Evolutionary conservation across 2,797 vertebrate genomes (phyloP).

Genomic region (Onychomys arenicola): DNA sequence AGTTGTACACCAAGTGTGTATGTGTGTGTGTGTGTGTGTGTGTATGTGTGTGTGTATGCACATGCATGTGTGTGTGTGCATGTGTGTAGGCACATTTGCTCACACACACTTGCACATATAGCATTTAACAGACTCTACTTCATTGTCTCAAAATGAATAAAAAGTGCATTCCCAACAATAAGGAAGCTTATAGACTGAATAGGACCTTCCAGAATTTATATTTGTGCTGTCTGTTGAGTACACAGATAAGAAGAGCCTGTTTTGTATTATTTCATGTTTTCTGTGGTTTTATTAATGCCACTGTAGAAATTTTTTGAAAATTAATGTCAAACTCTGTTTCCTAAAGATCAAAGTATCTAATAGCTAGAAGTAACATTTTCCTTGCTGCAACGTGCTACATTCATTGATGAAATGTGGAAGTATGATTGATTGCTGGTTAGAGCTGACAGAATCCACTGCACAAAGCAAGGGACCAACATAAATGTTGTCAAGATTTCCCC

Average conservation of each 20-base stretch:
- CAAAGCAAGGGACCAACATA: not conserved
- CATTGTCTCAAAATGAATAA: conserved; percentile 30
- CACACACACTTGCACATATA: not conserved
- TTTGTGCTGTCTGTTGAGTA: conserved; percentile 20
- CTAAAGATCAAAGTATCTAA: conserved; percentile 11
- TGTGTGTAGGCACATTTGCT: not conserved
- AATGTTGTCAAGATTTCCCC: conserved; percentile 1
- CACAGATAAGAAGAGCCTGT: not conserved
- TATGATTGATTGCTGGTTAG: not conserved
- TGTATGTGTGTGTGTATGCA: not conserved
- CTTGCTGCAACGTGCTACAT: not conserved
- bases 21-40: not conserved
- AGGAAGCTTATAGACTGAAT: not conserved
- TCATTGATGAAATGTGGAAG: not conserved
- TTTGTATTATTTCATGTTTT: conserved; percentile 29
- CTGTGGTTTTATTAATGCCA: conserved; percentile 40
- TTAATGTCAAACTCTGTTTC: not conserved
- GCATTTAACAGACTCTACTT: conserved; percentile 13
- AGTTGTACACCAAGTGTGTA: not conserved
- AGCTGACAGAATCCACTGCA: not conserved
- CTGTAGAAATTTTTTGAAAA: conserved; percentile 25
- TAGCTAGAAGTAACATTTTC: not conserved
- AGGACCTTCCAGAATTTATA: conserved; percentile 13
- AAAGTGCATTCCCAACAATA: not conserved
- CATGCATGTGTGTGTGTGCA: no score